Evolutionary conservation across 2,113 vertebrate species (phyloP).

Genomic region (Myrmecophaga tridactyla): DNA sequence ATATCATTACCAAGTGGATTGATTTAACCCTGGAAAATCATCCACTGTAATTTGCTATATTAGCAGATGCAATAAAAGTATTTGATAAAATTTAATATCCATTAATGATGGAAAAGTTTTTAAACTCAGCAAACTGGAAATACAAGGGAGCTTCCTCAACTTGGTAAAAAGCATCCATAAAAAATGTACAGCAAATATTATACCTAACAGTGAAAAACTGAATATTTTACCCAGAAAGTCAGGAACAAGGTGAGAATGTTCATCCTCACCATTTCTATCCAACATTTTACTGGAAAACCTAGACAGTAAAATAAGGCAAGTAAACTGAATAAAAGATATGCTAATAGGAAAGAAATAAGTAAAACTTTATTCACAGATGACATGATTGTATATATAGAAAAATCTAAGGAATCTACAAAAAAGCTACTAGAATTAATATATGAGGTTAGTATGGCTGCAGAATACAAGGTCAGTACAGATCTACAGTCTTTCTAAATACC

Average conservation of each 20-base stretch:
- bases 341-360: not conserved
- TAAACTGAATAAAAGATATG: not conserved
- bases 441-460: not conserved
- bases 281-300: not conserved
- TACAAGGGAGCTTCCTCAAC: not conserved
- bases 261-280: not conserved
- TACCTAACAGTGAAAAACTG: not conserved
- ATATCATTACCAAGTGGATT: not conserved
- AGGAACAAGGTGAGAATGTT: not conserved
- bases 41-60: not conserved
- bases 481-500: not conserved
- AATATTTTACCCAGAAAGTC: not conserved
- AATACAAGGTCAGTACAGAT: not conserved
- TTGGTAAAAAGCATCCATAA: not conserved
- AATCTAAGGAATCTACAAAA: no score
- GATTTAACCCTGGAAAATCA: not conserved
- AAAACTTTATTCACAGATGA: no score
- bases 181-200: not conserved
- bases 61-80: not conserved
- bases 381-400: no score
- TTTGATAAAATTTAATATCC: not conserved
- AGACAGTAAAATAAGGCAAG: not conserved
- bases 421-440: no score
- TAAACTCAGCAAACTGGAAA: not conserved
- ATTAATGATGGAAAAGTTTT: not conserved